Conservation (phyloP, 2,113 vertebrate genomes). For the Cyphomyrus discorhynchus region DNA sequence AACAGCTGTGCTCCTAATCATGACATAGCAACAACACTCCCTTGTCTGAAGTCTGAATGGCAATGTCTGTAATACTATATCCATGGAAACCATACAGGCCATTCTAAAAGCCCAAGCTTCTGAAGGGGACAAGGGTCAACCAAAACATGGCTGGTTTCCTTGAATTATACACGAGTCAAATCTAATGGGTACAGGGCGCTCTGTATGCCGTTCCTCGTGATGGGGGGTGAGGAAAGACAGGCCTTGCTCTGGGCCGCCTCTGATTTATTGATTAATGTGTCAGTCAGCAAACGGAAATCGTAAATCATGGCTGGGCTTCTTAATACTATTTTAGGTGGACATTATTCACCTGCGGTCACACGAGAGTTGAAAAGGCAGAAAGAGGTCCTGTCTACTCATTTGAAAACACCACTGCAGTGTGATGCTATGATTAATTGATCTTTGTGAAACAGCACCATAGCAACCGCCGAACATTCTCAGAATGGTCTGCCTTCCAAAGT, state of each 20-base stretch:
- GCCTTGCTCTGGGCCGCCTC: neutral
- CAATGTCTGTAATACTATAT: neutral
- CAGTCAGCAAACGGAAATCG: slow-evolving; percentile 1
- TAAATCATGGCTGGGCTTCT: slow-evolving; percentile 5
- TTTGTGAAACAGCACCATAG: neutral
- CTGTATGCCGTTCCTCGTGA: slow-evolving; percentile 19
- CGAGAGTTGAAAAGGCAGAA: neutral
- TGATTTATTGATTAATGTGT: slow-evolving; percentile 20
- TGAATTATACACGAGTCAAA: slow-evolving; percentile 24
- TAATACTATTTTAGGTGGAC: neutral
- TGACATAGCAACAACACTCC: neutral
- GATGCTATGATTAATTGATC: neutral
- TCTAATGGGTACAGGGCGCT: slow-evolving; percentile 51
- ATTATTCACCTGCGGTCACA: neutral
- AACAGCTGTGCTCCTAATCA: neutral
- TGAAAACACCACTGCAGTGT: neutral
- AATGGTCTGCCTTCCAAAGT: neutral
- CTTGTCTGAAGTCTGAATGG: neutral
- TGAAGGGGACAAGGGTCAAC: slow-evolving; percentile 37
- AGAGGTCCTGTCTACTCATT: neutral
- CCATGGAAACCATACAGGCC: neutral
- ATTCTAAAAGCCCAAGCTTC: slow-evolving; percentile 31
- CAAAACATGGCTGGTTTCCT: slow-evolving; percentile 29
- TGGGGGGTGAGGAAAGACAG: slow-evolving; percentile 37
- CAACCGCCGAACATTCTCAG: neutral